phyloP scores from a whole-genome alignment of 2,113 vertebrate species.

The Platysteira castanea region DNA sequence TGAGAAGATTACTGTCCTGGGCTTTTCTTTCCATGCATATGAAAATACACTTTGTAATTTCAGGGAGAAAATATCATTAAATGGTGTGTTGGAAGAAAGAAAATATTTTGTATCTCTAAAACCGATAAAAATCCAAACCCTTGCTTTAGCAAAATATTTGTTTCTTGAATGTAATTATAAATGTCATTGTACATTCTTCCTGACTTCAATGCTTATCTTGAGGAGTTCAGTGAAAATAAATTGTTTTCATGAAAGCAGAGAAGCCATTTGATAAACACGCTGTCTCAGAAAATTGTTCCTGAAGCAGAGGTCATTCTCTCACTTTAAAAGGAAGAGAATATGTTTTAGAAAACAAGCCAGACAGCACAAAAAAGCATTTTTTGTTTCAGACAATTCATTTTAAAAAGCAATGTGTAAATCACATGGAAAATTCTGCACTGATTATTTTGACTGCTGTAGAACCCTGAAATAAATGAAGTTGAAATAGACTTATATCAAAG shows the following conservation, averaged over 20 bases:
- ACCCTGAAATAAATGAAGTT: constrained; percentile 40
- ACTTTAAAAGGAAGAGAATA: constrained; percentile 70
- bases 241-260: constrained; percentile 80
- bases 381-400: constrained; percentile 67
- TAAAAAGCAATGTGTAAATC: constrained; percentile 64
- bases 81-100: neutral
- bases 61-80: neutral
- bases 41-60: constrained; percentile 42
- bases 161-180: constrained; percentile 77
- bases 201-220: constrained; percentile 75
- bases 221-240: constrained; percentile 78
- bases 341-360: constrained; percentile 69
- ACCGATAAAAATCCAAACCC: constrained; percentile 13
- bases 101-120: constrained; percentile 34
- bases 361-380: constrained; percentile 59
- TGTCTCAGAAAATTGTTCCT: constrained; percentile 77
- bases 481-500: constrained; percentile 42
- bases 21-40: neutral
- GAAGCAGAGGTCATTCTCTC: constrained; percentile 76
- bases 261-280: constrained; percentile 76
- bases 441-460: constrained; percentile 60
- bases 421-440: constrained; percentile 64
- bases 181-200: constrained; percentile 74
- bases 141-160: constrained; percentile 71
- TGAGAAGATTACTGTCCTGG: constrained; percentile 2